A percentile compares a stretch with the other conserved stretches of the same genome.
Conservation (phyloP, 2,797 vertebrate species). For the Coreius guichenoti region DNA sequence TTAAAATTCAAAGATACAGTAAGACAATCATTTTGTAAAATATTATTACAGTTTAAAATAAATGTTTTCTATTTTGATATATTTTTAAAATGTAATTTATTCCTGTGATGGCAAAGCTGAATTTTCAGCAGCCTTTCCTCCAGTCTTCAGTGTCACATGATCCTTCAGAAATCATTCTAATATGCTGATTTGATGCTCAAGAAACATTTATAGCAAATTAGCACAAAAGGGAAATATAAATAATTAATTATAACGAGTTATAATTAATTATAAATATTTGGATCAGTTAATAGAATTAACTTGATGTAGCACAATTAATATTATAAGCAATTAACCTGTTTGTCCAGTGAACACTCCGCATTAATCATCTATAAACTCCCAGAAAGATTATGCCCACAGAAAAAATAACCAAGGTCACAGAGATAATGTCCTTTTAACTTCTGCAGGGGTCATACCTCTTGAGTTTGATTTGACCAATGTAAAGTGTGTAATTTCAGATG, state of each 20-base stretch:
- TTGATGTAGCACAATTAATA: background rate
- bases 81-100: background rate
- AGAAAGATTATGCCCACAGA: no score
- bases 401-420: no score
- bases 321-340: background rate
- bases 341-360: no score
- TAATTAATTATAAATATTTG: background rate
- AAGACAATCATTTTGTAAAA: background rate
- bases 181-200: background rate
- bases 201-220: background rate
- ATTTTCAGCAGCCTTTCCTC: background rate
- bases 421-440: no score
- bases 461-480: no score
- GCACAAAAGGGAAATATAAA: background rate
- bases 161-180: background rate
- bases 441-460: no score
- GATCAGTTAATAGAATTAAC: background rate
- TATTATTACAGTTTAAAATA: background rate
- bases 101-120: background rate
- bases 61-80: background rate
- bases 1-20: background rate
- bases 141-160: background rate
- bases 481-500: background rate
- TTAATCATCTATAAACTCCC: no score
- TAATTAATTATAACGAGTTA: background rate